These are phyloP conservation scores for Apeltes quadracus DNA, from an alignment of 2,113 vertebrate genomes.

Conservation along the genomic window DNA sequence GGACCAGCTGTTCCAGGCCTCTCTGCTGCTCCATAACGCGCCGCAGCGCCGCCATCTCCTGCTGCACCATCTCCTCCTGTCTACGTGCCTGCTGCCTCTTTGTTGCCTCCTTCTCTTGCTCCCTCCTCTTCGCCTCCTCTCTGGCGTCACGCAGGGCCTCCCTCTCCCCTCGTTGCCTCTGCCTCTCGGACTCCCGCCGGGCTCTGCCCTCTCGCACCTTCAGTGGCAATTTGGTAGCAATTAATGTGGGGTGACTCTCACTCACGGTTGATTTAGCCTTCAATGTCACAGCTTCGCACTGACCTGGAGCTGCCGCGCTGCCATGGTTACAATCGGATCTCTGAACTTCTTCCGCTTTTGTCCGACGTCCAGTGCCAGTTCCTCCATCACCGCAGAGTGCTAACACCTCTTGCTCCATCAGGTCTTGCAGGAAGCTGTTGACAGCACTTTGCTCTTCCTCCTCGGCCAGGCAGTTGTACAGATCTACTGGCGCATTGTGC, in stretches of 20 bases:
- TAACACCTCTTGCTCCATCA: slow-evolving; percentile 86
- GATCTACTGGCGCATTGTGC: slow-evolving; percentile 67
- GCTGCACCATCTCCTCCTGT: slow-evolving; percentile 86
- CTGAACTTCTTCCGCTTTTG: slow-evolving; percentile 72
- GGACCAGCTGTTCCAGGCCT: slow-evolving; percentile 71
- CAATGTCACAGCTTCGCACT: slow-evolving; percentile 27
- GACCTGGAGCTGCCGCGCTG: slow-evolving; percentile 91
- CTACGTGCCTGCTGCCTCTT: slow-evolving; percentile 80
- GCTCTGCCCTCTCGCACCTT: slow-evolving; percentile 90
- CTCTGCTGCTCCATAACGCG: slow-evolving; percentile 86
- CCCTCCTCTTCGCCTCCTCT: slow-evolving; percentile 80
- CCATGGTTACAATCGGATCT: slow-evolving; percentile 88
- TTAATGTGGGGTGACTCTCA: neutral
- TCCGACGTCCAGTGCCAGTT: slow-evolving; percentile 78
- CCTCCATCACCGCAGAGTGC: slow-evolving; percentile 76
- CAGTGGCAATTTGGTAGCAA: slow-evolving; percentile 27
- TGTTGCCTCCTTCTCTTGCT: slow-evolving; percentile 79
- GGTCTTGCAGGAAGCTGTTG: slow-evolving; percentile 85
- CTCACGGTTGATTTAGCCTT: slow-evolving; percentile 6
- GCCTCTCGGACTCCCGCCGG: slow-evolving; percentile 79
- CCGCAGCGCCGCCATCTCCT: slow-evolving; percentile 87
- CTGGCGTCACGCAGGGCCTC: slow-evolving; percentile 74
- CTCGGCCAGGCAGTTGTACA: slow-evolving; percentile 85
- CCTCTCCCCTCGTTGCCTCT: slow-evolving; percentile 77
- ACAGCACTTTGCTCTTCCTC: slow-evolving; percentile 85